Percentiles rank a stretch among this genome's conserved stretches.
phyloP scores from a whole-genome alignment of 2,797 vertebrate species.

The Sebastes itinus region DNA sequence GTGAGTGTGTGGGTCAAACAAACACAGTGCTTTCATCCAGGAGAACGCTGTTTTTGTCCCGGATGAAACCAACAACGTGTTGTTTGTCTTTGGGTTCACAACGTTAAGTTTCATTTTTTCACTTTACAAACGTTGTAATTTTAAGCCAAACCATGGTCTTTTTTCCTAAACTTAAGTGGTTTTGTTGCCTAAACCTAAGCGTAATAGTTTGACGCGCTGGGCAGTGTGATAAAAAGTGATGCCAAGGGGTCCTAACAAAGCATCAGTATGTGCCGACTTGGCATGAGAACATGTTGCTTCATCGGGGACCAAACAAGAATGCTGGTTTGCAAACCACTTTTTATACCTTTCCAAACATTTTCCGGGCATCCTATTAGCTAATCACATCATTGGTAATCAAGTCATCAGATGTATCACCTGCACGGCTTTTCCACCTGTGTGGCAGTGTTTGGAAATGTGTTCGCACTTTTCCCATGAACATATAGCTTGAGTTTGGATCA shows the following conservation, averaged over 20 bases:
- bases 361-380: neutral
- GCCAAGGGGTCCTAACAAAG: neutral
- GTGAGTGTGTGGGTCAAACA: too few relatives aligned
- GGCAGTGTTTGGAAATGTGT: neutral
- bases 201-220: neutral
- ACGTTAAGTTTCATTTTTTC: too few relatives aligned
- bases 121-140: too few relatives aligned
- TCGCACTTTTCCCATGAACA: slow-evolving; percentile 15
- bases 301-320: neutral
- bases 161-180: neutral
- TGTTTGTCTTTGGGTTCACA: too few relatives aligned
- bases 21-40: too few relatives aligned
- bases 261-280: neutral
- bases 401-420: neutral
- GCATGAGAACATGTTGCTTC: neutral
- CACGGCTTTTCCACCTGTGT: neutral
- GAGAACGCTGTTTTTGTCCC: too few relatives aligned
- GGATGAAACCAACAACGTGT: too few relatives aligned
- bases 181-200: neutral
- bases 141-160: too few relatives aligned
- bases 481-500: neutral
- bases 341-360: neutral
- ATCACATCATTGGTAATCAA: neutral
- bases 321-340: neutral
- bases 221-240: neutral